Conservation (phyloP, 2,113 vertebrate species). For the Electrona antarctica region DNA sequence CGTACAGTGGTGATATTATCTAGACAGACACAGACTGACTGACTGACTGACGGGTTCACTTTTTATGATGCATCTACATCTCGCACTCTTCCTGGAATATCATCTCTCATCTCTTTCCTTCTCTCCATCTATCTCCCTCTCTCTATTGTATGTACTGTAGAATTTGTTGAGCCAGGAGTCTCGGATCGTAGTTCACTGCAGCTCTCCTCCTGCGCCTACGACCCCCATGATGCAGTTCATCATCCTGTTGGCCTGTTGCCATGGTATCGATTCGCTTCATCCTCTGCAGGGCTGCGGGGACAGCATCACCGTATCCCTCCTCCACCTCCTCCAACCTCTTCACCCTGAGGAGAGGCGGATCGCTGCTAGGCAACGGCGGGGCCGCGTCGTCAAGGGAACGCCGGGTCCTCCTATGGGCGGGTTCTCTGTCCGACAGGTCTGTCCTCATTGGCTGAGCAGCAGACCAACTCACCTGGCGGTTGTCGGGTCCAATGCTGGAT, state of each 20-base stretch:
- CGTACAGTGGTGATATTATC: too few relatives aligned
- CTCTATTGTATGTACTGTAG: conserved; percentile 69
- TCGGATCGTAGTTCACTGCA: conserved; percentile 68
- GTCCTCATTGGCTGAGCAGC: conserved; percentile 55
- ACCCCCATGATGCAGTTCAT: conserved; percentile 58
- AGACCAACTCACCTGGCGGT: conserved; percentile 10
- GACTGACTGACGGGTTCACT: too few relatives aligned
- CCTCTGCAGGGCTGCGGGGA: conserved; percentile 65
- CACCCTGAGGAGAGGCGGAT: conserved; percentile 75
- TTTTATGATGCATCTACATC: too few relatives aligned
- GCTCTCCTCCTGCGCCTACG: conserved; percentile 63
- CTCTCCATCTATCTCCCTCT: conserved; percentile 16
- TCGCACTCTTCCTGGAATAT: too few relatives aligned
- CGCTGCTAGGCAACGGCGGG: conserved; percentile 42
- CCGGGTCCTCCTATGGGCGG: conserved; percentile 65
- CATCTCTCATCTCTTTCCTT: background rate
- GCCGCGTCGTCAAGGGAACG: conserved; percentile 72
- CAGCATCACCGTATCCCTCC: conserved; percentile 17
- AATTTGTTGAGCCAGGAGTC: conserved; percentile 72
- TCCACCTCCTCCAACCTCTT: conserved; percentile 75
- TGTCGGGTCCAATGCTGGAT: conserved; percentile 53
- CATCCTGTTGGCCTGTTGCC: conserved; percentile 3
- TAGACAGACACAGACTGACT: too few relatives aligned
- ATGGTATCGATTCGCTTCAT: conserved; percentile 75
- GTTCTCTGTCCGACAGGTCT: conserved; percentile 43